Evolutionary conservation across 2,888 invertebrate species (phyloP), one percentile per base, ranked within the genome.

Genomic region (Eupithecia inturbata): DNA sequence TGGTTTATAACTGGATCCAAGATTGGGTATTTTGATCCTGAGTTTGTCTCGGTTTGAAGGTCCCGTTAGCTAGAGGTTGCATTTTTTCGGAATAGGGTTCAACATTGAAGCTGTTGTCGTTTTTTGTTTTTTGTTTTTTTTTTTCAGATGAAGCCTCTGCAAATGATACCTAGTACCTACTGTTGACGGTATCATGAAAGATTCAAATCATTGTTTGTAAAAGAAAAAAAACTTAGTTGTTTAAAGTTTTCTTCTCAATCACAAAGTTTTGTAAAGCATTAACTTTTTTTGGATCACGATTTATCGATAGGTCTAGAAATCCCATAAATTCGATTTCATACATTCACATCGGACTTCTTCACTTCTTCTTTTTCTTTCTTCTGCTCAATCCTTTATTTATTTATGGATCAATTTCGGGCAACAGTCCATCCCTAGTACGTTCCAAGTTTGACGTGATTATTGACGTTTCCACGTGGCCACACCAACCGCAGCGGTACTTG

Each of bases 381-480:
- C 12, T 39, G 1, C 12, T 12, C n/a, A n/a, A 16, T 41, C 10
- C 4, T 19, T 45, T 5, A 5, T 19, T 45, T 0, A 5, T 45
- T 41, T 3, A 41, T 0, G 49, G 12, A 53, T 12, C n/a, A 22
- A 53, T 53, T 22, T 53, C 22, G 7, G n/a, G 3, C n/a, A 7
- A n/a, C 53, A 2, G 12, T 53, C 53, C 66, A 41, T 67, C 49
- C 67, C 71, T 36, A 41, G 39, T 49, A 39, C 57, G 9, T 26
- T 0, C 28, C 60, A 60, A 28, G 2, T 6, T 16, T 14, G 14
- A 28, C 53, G 28, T 70, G 69, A 72, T 73, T 63, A 76, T 70
- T 63, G 73, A 53, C 77, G 75, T 78, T 79, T 76, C 74, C 77
- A 78, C 77, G 78, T 78, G 78, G 75, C 70, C 31, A 64, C 49